Evolutionary conservation across 2,888 invertebrate genomes (phyloP).

Genomic region (Fissipunctia ypsillon): DNA sequence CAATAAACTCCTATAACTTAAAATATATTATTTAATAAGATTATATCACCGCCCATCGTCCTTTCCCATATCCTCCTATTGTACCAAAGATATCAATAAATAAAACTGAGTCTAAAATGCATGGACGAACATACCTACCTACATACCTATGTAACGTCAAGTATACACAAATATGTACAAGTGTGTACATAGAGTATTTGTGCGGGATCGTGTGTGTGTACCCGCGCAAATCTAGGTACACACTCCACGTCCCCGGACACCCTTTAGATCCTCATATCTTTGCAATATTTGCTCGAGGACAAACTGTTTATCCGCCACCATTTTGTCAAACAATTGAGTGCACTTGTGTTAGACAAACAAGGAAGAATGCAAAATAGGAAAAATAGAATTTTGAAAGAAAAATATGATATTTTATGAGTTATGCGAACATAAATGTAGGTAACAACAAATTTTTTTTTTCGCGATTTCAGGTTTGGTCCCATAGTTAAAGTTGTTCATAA

Average conservation of each 20-base stretch:
- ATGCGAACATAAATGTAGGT: no score
- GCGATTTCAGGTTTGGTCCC: no score
- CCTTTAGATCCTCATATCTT: slow-evolving; percentile 60
- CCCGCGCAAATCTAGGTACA: slow-evolving; percentile 57
- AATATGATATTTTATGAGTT: no score
- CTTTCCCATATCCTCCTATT: neutral
- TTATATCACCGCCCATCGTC: neutral
- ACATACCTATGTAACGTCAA: slow-evolving; percentile 20
- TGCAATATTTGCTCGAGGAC: slow-evolving; percentile 59
- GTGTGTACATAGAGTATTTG: slow-evolving; percentile 40
- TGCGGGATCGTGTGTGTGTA: slow-evolving; percentile 35
- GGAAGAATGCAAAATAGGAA: slow-evolving; percentile 11
- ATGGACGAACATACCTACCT: slow-evolving; percentile 10
- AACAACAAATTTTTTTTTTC: no score
- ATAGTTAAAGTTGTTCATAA: no score
- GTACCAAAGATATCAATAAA: neutral
- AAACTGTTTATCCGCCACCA: slow-evolving; percentile 58
- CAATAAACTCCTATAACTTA: neutral
- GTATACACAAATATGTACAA: slow-evolving; percentile 13
- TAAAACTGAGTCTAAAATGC: slow-evolving; percentile 7
- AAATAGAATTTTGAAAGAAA: neutral
- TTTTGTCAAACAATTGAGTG: slow-evolving; percentile 53
- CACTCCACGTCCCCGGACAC: slow-evolving; percentile 57
- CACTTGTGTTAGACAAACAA: slow-evolving; percentile 34
- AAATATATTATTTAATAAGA: neutral